These are phyloP conservation scores for Nannobrachium achirus DNA, from an alignment of 2,113 vertebrate species.

Conservation along the genomic window DNA sequence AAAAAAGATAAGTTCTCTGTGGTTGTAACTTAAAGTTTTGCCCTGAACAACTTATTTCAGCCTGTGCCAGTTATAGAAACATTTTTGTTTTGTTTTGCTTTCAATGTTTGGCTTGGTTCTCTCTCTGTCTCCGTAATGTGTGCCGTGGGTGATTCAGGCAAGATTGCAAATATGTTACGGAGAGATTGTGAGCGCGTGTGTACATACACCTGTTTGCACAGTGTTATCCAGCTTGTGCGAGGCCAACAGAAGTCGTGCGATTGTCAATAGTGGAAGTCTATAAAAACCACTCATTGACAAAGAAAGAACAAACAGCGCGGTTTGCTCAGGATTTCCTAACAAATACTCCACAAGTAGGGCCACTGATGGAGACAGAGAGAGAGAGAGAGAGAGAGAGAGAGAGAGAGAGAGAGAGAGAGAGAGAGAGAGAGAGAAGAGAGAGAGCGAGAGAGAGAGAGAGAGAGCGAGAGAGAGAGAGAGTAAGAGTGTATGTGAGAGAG, in stretches of 20 bases:
- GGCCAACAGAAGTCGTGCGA: constrained; percentile 78
- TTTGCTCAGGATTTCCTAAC: constrained; percentile 86
- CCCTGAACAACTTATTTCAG: constrained; percentile 11
- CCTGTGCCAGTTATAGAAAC: neutral
- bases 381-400: constrained; percentile 21
- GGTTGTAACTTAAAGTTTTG: too few species aligned
- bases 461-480: neutral
- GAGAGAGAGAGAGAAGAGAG: neutral
- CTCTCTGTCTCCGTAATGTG: neutral
- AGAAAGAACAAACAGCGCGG: constrained; percentile 81
- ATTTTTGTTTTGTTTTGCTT: neutral
- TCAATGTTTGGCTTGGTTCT: neutral
- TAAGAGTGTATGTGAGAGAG: too few species aligned
- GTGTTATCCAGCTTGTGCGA: constrained; percentile 81
- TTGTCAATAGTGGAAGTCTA: constrained; percentile 85
- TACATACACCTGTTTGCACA: constrained; percentile 83
- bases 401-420: too few species aligned
- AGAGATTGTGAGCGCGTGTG: constrained; percentile 67
- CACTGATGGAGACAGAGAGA: constrained; percentile 36
- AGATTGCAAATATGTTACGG: constrained; percentile 58
- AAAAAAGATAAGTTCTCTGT: too few species aligned
- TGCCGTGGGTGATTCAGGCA: constrained; percentile 28
- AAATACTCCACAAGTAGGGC: constrained; percentile 77
- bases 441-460: neutral
- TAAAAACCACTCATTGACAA: constrained; percentile 82